These are phyloP conservation scores for Epirrhoe tristata DNA, from an alignment of 2,888 invertebrate species.

Conservation along the genomic window DNA sequence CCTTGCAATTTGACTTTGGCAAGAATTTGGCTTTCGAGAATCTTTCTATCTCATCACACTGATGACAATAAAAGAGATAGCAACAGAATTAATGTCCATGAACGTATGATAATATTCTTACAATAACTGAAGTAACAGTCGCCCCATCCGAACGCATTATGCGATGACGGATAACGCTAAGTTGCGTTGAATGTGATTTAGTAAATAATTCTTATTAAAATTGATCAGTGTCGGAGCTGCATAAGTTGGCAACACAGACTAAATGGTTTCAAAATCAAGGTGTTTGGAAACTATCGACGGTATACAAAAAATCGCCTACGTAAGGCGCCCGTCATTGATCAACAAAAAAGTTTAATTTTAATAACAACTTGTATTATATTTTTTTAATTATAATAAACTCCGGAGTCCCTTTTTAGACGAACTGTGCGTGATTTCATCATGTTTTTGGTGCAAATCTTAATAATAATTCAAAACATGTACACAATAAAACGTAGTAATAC, in stretches of 20 bases:
- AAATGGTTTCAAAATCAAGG: neutral
- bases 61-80: no score
- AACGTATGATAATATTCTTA: no score
- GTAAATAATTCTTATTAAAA: slow-evolving; percentile 33
- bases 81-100: no score
- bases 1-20: no score
- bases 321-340: slow-evolving; percentile 24
- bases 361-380: slow-evolving; percentile 37
- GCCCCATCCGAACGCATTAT: slow-evolving; percentile 5
- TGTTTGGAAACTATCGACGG: neutral
- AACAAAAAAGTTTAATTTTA: slow-evolving; percentile 25
- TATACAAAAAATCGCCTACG: neutral
- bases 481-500: neutral
- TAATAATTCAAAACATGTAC: neutral
- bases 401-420: slow-evolving; percentile 28
- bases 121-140: slow-evolving; percentile 5
- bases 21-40: no score
- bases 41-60: no score
- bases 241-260: neutral
- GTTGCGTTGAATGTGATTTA: slow-evolving; percentile 36
- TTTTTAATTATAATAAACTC: slow-evolving; percentile 30
- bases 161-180: slow-evolving; percentile 26
- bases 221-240: slow-evolving; percentile 27
- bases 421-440: slow-evolving; percentile 17
- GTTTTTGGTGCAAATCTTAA: neutral